A percentile compares a stretch with the other conserved stretches of the same genome.
Evolutionary conservation across 1,140 invertebrate species (phyloP).

Genomic region (Halesus radiatus): DNA sequence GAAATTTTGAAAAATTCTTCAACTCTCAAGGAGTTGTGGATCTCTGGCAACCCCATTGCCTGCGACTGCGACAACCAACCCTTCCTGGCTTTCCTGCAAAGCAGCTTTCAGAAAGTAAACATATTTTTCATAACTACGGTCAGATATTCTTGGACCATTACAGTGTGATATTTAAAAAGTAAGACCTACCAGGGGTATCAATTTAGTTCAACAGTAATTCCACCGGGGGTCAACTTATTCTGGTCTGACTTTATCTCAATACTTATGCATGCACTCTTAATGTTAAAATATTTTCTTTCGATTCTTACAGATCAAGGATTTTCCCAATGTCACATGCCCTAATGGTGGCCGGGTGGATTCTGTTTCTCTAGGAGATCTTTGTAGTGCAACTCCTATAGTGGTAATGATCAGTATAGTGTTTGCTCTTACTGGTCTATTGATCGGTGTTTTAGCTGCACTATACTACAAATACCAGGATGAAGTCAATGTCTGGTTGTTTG

Average conservation of each 20-base stretch:
- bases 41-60: constrained; percentile 75
- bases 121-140: too few relatives aligned
- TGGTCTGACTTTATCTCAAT: too few relatives aligned
- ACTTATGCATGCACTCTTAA: too few relatives aligned
- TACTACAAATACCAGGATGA: constrained; percentile 77
- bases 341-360: constrained; percentile 61
- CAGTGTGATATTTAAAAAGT: too few relatives aligned
- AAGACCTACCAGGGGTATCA: too few relatives aligned
- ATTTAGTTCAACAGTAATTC: too few relatives aligned
- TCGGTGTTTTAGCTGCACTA: constrained; percentile 69
- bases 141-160: too few relatives aligned
- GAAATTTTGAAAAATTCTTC: constrained; percentile 62
- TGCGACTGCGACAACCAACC: constrained; percentile 74
- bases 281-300: too few relatives aligned
- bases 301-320: constrained; percentile 60
- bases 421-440: constrained; percentile 67
- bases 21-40: constrained; percentile 61
- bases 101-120: constrained; percentile 62
- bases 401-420: constrained; percentile 66
- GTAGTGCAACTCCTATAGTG: constrained; percentile 63
- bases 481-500: constrained; percentile 81
- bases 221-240: too few relatives aligned
- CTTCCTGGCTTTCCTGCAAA: constrained; percentile 73
- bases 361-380: constrained; percentile 69
- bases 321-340: constrained; percentile 65